Evolutionary conservation across 2,113 vertebrate species (phyloP).

Genomic region (Pelecanus crispus): DNA sequence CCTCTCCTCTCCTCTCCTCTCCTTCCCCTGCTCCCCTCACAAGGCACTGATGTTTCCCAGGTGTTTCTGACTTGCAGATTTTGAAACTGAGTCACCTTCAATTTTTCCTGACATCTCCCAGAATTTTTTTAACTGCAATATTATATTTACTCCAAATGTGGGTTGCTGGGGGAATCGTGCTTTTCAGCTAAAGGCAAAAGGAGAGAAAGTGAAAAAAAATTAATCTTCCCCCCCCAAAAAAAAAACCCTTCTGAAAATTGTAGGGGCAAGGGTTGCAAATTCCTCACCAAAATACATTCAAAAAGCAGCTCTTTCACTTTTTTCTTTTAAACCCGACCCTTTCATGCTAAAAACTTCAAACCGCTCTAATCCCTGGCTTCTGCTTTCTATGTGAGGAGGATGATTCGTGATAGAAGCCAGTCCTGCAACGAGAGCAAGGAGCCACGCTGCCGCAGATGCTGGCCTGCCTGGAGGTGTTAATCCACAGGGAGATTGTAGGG

Average conservation of each 20-base stretch:
- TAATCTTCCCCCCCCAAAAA: neutral
- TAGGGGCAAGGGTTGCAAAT: neutral
- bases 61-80: constrained; percentile 13
- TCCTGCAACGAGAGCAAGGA: neutral
- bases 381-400: constrained; percentile 19
- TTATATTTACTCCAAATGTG: neutral
- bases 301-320: constrained; percentile 15
- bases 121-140: neutral
- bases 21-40: neutral
- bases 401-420: constrained; percentile 11
- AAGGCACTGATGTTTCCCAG: neutral
- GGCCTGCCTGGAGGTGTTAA: neutral
- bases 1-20: neutral
- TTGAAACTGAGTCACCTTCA: constrained; percentile 16
- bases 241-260: neutral
- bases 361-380: neutral
- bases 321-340: neutral
- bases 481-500: neutral
- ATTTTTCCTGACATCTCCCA: constrained; percentile 35
- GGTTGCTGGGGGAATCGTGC: neutral
- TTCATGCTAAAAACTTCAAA: constrained; percentile 45
- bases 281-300: neutral
- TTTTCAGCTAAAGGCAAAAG: neutral
- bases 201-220: neutral
- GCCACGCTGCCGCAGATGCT: neutral